Conservation (phyloP, 2,888 invertebrate species). For the Helleia helle region DNA sequence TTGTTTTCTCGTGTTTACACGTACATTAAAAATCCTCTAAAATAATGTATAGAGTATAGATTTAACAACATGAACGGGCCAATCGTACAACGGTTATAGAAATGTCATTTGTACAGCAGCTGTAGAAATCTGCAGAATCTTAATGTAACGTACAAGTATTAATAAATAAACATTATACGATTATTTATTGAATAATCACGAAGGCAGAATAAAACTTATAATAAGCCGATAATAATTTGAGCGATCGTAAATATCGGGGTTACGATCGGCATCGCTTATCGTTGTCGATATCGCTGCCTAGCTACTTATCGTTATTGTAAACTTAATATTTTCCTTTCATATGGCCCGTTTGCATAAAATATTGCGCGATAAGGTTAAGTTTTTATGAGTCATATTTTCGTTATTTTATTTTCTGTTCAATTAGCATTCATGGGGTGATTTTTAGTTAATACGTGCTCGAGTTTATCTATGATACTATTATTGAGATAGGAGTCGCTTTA, state of each 20-base stretch:
- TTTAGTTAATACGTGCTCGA: too few species aligned
- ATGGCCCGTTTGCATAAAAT: constrained; percentile 1
- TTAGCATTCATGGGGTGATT: not conserved
- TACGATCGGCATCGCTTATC: constrained; percentile 26
- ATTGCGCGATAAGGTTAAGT: constrained; percentile 4
- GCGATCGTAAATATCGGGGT: constrained; percentile 49
- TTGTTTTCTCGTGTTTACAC: too few species aligned
- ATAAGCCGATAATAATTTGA: constrained; percentile 46
- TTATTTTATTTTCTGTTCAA: not conserved
- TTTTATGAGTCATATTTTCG: constrained; percentile 4
- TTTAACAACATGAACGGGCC: too few species aligned
- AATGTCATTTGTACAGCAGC: too few species aligned
- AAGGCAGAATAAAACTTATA: constrained; percentile 50
- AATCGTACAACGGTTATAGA: too few species aligned
- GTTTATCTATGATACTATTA: too few species aligned
- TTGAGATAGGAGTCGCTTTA: too few species aligned
- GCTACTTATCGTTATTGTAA: constrained; percentile 8
- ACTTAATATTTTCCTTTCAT: not conserved
- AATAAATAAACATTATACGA: constrained; percentile 31
- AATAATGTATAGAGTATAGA: too few species aligned
- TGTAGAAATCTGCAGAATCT: too few species aligned
- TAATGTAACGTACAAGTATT: too few species aligned
- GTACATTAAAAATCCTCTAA: too few species aligned
- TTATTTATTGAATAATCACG: constrained; percentile 46
- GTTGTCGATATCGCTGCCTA: constrained; percentile 27